These are phyloP conservation scores for Protosalanx chinensis DNA, from an alignment of 2,797 vertebrate genomes.

Conservation along the genomic window DNA sequence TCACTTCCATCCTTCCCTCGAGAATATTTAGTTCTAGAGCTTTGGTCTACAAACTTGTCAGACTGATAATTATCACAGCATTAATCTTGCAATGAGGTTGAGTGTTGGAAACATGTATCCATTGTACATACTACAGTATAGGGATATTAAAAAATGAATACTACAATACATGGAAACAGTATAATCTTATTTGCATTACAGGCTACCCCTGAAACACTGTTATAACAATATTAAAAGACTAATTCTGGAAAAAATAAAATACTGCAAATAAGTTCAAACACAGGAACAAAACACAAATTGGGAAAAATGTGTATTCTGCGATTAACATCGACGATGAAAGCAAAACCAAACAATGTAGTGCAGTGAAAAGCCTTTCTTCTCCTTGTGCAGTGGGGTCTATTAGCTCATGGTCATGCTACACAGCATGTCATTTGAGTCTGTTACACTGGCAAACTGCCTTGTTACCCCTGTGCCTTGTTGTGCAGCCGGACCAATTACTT, in stretches of 20 bases:
- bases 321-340: conserved; percentile 4
- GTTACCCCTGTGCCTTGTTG: conserved; percentile 70
- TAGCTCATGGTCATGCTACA: conserved; percentile 70
- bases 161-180: not conserved
- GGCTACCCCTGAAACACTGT: not conserved
- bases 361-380: conserved; percentile 47
- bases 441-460: conserved; percentile 75
- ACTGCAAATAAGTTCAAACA: not conserved
- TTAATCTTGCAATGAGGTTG: not conserved
- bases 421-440: conserved; percentile 72
- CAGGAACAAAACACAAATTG: conserved; percentile 14
- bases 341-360: not conserved
- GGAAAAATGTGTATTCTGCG: conserved; percentile 33
- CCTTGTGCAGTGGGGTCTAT: conserved; percentile 63
- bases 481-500: conserved; percentile 89
- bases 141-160: too few relatives aligned
- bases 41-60: not conserved
- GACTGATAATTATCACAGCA: conserved; percentile 4
- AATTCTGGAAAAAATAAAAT: not conserved
- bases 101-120: not conserved
- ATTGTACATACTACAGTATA: not conserved
- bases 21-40: not conserved
- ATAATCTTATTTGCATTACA: not conserved
- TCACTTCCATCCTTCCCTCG: conserved; percentile 6
- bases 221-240: not conserved